These are phyloP conservation scores for Syngnathus scovelli DNA, from an alignment of 2,113 vertebrate genomes.

Conservation along the genomic window DNA sequence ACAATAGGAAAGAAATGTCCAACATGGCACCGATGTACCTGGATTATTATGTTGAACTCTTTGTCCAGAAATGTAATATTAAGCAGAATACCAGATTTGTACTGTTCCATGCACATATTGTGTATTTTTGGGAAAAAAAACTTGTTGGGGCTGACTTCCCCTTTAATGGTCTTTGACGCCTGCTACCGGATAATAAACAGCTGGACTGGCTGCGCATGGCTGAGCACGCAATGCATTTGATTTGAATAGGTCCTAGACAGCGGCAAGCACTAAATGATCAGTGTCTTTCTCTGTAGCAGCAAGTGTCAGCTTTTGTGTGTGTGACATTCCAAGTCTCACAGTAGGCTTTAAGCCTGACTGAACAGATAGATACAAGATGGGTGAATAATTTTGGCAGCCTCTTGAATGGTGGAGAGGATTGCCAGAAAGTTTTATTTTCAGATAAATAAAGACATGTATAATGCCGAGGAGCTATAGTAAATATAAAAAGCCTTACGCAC, in stretches of 20 bases:
- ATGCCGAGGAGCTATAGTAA: neutral
- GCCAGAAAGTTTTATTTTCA: neutral
- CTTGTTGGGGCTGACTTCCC: too few species aligned
- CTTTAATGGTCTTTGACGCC: constrained; percentile 16
- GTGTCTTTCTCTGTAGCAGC: constrained; percentile 19
- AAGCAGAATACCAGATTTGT: too few species aligned
- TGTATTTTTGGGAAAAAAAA: too few species aligned
- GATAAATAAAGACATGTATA: neutral
- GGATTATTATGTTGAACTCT: too few species aligned
- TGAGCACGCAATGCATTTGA: constrained; percentile 38
- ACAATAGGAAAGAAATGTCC: too few species aligned
- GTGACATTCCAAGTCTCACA: constrained; percentile 15
- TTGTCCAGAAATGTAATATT: too few species aligned
- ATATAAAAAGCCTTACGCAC: too few species aligned
- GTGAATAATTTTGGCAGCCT: neutral
- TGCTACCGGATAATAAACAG: constrained; percentile 60
- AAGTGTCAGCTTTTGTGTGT: constrained; percentile 20
- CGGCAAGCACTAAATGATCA: constrained; percentile 45
- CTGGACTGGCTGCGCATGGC: constrained; percentile 59
- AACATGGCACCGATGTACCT: too few species aligned
- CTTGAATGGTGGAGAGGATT: neutral
- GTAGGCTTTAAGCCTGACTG: constrained; percentile 13
- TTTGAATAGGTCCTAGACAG: constrained; percentile 45
- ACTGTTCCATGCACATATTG: too few species aligned
- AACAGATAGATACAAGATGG: constrained; percentile 9